A percentile compares a stretch with the other conserved stretches of the same genome.
phyloP scores from a whole-genome alignment of 2,888 invertebrate species.

The Heteropelma amictum region DNA sequence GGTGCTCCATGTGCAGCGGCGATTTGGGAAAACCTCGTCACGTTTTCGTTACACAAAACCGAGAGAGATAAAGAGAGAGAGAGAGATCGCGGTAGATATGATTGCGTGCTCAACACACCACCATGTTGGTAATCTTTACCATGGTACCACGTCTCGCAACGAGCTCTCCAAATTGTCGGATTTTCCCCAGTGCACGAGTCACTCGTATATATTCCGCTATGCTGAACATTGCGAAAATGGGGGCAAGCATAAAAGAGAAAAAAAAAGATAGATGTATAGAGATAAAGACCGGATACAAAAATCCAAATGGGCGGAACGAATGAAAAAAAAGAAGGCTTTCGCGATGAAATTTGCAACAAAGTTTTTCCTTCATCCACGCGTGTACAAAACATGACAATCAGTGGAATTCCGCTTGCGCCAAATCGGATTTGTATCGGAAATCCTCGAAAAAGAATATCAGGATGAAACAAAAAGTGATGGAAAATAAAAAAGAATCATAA shows the following conservation, averaged over 20 bases:
- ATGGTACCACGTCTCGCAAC: constrained; percentile 60
- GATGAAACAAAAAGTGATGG: too few relatives aligned
- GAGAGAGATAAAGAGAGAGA: background rate
- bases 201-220: constrained; percentile 64
- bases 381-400: too few relatives aligned
- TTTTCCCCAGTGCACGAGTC: constrained; percentile 60
- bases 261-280: background rate
- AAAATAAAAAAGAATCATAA: too few relatives aligned
- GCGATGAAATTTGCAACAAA: background rate
- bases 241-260: background rate
- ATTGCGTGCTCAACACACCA: constrained; percentile 19
- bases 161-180: constrained; percentile 47
- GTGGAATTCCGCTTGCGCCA: too few relatives aligned
- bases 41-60: constrained; percentile 58
- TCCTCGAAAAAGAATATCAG: too few relatives aligned
- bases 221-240: constrained; percentile 1
- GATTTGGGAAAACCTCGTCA: constrained; percentile 59
- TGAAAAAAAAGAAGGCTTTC: background rate
- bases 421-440: too few relatives aligned
- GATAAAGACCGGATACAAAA: background rate
- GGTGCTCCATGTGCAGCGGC: background rate
- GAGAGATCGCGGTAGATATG: constrained; percentile 27
- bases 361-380: background rate
- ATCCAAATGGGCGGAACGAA: background rate
- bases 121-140: constrained; percentile 61